Conservation (phyloP, 2,113 vertebrate species). For the Mastomys coucha region DNA sequence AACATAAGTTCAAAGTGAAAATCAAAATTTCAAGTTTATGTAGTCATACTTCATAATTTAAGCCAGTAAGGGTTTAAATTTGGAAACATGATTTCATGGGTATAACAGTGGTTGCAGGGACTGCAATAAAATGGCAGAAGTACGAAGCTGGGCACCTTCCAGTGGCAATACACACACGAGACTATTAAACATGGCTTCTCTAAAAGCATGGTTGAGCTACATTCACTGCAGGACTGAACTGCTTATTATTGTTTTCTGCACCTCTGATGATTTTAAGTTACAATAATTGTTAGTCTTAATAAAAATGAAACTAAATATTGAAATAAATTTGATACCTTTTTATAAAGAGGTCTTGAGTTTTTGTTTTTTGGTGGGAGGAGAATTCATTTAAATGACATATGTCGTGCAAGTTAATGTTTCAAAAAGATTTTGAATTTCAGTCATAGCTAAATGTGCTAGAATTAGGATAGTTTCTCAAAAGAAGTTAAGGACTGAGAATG, state of each 20-base stretch:
- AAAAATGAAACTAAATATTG: constrained; percentile 67
- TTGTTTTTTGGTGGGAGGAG: background rate
- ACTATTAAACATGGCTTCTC: constrained; percentile 40
- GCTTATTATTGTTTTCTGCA: constrained; percentile 66
- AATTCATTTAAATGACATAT: constrained; percentile 14
- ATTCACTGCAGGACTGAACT: constrained; percentile 48
- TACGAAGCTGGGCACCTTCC: constrained; percentile 17
- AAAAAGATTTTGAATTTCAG: constrained; percentile 24
- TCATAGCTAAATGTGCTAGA: constrained; percentile 1
- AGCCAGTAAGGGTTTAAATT: constrained; percentile 23
- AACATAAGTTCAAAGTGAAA: constrained; percentile 20
- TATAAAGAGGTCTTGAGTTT: constrained; percentile 42
- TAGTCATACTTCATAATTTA: background rate
- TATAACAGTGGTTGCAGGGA: background rate
- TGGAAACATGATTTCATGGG: constrained; percentile 39
- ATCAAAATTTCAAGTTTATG: constrained; percentile 47
- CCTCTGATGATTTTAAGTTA: constrained; percentile 64
- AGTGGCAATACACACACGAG: constrained; percentile 60
- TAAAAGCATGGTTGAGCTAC: constrained; percentile 43
- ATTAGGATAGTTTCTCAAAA: background rate
- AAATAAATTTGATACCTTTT: constrained; percentile 89
- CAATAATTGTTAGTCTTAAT: constrained; percentile 60
- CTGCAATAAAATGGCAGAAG: constrained; percentile 42
- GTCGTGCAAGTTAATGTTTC: constrained; percentile 31
- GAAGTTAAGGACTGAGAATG: constrained; percentile 26